phyloP scores from a whole-genome alignment of 2,113 vertebrate genomes.

The Hiodon alosoides region DNA sequence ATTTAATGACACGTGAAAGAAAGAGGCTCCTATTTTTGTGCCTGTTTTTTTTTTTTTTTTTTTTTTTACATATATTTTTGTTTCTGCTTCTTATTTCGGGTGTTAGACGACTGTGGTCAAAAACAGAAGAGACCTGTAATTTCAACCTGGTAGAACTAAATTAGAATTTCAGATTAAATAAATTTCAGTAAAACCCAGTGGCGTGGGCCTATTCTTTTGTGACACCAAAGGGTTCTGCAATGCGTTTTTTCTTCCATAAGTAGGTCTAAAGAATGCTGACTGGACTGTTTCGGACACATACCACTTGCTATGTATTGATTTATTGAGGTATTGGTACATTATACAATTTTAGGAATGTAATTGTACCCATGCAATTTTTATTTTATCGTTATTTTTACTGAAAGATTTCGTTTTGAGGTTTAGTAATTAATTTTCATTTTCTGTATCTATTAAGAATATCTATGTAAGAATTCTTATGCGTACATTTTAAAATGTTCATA shows the following conservation, averaged over 20 bases:
- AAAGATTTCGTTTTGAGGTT: no score
- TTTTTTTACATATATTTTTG: constrained; percentile 33
- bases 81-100: constrained; percentile 44
- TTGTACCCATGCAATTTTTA: no score
- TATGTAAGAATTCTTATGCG: no score
- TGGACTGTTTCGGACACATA: no score
- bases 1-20: constrained; percentile 94
- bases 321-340: no score
- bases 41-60: constrained; percentile 48
- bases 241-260: not conserved
- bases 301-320: no score
- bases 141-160: constrained; percentile 83
- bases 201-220: constrained; percentile 15
- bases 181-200: constrained; percentile 70
- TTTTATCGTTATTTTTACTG: no score
- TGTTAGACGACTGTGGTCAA: constrained; percentile 77
- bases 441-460: no score
- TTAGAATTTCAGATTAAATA: constrained; percentile 85
- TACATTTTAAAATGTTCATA: no score
- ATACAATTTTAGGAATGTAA: no score
- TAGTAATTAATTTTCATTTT: no score
- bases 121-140: constrained; percentile 79
- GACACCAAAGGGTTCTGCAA: not conserved
- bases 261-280: no score
- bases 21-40: constrained; percentile 74